Evolutionary conservation across 2,888 invertebrate species (phyloP).

Genomic region (Volucella bombylans): DNA sequence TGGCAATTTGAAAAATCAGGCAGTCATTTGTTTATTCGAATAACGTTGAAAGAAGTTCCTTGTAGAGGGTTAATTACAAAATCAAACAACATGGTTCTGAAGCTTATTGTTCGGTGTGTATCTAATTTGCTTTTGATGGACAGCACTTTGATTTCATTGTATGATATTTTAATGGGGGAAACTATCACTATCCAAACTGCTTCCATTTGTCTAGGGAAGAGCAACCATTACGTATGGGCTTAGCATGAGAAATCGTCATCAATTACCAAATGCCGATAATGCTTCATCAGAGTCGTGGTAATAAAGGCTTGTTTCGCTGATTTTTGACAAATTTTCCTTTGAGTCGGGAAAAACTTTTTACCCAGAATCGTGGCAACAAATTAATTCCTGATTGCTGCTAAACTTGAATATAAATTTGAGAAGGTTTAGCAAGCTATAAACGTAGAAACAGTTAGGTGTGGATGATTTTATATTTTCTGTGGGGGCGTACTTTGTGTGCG

Average conservation of each 20-base stretch:
- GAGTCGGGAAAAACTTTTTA: neutral
- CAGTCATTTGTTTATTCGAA: conserved; percentile 10
- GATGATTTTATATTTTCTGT: too few species aligned
- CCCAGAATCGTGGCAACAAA: neutral
- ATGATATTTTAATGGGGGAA: neutral
- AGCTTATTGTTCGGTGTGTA: conserved; percentile 22
- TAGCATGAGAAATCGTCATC: neutral
- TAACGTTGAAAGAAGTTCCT: neutral
- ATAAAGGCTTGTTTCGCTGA: conserved; percentile 36
- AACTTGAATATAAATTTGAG: conserved; percentile 2
- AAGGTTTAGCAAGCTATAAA: conserved; percentile 5
- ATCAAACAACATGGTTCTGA: conserved; percentile 12
- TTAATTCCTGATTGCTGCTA: conserved; percentile 20
- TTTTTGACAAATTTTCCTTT: conserved; percentile 17
- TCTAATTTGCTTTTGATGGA: conserved; percentile 58
- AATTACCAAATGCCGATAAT: neutral
- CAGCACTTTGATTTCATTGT: conserved; percentile 27
- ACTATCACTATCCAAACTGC: neutral
- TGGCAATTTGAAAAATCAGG: conserved; percentile 40
- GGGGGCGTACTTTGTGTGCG: too few species aligned
- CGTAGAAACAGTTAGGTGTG: neutral
- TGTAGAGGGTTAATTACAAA: conserved; percentile 40
- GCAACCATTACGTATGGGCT: neutral
- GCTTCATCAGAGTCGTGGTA: conserved; percentile 34
- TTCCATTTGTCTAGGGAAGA: conserved; percentile 7